Evolutionary conservation across 2,113 vertebrate species (phyloP).

Genomic region (Anolis carolinensis): DNA sequence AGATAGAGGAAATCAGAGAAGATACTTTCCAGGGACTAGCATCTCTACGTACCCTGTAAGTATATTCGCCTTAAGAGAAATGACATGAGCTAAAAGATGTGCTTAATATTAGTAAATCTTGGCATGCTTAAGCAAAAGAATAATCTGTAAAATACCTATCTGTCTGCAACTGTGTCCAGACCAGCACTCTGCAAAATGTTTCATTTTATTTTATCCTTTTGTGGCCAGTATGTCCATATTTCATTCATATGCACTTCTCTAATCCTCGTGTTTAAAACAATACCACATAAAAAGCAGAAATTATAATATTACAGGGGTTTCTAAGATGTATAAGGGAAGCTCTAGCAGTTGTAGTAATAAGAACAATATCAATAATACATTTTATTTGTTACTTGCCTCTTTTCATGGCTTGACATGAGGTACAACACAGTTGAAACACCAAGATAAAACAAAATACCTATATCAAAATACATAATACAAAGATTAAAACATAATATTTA

Average conservation of each 20-base stretch:
- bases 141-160: neutral
- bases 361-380: too few relatives aligned
- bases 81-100: neutral
- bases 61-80: conserved; percentile 38
- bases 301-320: neutral
- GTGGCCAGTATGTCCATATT: neutral
- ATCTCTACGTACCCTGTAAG: conserved; percentile 90
- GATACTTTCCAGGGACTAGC: conserved; percentile 87
- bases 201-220: neutral
- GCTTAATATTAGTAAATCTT: neutral
- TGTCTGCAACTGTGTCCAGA: neutral
- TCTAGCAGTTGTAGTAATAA: too few relatives aligned
- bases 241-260: neutral
- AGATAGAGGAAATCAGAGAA: conserved; percentile 83
- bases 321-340: too few relatives aligned
- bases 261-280: neutral
- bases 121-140: neutral
- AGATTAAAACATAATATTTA: too few relatives aligned
- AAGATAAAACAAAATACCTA: too few relatives aligned
- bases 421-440: too few relatives aligned
- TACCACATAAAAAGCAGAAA: neutral
- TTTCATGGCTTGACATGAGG: too few relatives aligned
- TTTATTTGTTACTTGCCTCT: too few relatives aligned
- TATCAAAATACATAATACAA: too few relatives aligned
- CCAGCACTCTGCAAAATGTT: neutral